Base-by-base conservation (phyloP, 1,140 invertebrate species). In the Papilio machaon region DNA sequence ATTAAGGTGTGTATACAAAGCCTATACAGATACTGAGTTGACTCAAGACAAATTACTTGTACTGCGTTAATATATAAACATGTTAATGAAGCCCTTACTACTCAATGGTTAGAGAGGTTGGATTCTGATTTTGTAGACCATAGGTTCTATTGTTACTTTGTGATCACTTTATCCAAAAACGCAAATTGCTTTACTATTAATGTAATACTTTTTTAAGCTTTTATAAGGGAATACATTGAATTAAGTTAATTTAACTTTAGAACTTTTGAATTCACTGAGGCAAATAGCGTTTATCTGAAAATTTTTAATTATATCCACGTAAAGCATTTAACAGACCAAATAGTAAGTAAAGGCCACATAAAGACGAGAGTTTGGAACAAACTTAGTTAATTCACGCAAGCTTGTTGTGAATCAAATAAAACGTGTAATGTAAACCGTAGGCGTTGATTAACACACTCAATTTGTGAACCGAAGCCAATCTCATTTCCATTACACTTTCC, bases 391-490 rank as follows among this genome's bases (percentile, higher is more conserved):
- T 35, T 70, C 64, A 35, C 64, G 35, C 64, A 30, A 19, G 23
- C 64, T 35, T 35, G 23, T 70, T 70, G 64, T 70, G 60, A 64
- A 64, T 64, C 23, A 64, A 64, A 64, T 64, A 10, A 5, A 64
- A 64, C 60, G 60, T 38, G 15, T 70, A 70, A 70, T 38, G 64
- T 30, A 70, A 70, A 70, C 23, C 23, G 23, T 70, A 70, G 64
- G 38, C 64, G 30, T 70, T 70, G 64, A 35, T 38, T 70, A 70
- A 70, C 64, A 70, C 64, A 15, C 64, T 70, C 64, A 70, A 70
- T 70, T 70, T 70, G 64, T 70, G 64, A 30, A 30, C 64, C 64
- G 30, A 70, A 70, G 64, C 64, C 64, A 70, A 70, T 70, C 64
- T 70, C 30, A 70, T 70, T 70, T 70, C 64, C 64, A 70, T 70